phyloP scores from a whole-genome alignment of 2,888 invertebrate species.

The Trissolcus japonicus region DNA sequence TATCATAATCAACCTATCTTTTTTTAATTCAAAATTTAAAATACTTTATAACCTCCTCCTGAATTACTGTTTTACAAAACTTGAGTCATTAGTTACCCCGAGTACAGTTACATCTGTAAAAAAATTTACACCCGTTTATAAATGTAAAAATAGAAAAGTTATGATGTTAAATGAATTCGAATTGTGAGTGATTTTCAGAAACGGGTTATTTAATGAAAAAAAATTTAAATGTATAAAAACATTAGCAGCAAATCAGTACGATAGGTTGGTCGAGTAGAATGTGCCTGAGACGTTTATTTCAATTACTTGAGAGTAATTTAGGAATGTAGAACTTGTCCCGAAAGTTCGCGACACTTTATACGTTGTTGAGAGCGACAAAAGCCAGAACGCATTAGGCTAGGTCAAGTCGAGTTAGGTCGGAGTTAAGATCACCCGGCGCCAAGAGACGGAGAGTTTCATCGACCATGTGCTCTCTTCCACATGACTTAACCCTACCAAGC shows the following conservation, averaged over 20 bases:
- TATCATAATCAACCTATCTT: no score
- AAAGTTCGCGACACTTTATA: constrained; percentile 51
- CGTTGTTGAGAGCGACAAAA: constrained; percentile 53
- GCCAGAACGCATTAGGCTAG: constrained; percentile 54
- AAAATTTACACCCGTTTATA: no score
- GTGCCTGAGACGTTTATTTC: constrained; percentile 49
- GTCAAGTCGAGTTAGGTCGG: constrained; percentile 58
- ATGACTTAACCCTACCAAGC: constrained; percentile 58
- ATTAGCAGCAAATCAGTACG: constrained; percentile 32
- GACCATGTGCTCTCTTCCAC: constrained; percentile 60
- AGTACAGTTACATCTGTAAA: no score
- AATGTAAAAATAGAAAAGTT: no score
- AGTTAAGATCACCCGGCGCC: constrained; percentile 57
- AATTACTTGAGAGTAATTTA: constrained; percentile 52
- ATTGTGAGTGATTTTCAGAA: no score
- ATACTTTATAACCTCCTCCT: no score
- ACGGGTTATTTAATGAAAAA: no score
- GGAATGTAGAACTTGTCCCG: constrained; percentile 52
- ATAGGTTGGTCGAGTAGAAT: constrained; percentile 24
- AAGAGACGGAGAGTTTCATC: constrained; percentile 56
- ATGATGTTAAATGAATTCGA: no score
- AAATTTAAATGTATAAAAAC: constrained; percentile 1
- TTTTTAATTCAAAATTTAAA: no score
- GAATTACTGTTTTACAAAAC: no score
- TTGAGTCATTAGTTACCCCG: no score